phyloP scores from a whole-genome alignment of 1,140 invertebrate species.

The Scaptomyza pallida region DNA sequence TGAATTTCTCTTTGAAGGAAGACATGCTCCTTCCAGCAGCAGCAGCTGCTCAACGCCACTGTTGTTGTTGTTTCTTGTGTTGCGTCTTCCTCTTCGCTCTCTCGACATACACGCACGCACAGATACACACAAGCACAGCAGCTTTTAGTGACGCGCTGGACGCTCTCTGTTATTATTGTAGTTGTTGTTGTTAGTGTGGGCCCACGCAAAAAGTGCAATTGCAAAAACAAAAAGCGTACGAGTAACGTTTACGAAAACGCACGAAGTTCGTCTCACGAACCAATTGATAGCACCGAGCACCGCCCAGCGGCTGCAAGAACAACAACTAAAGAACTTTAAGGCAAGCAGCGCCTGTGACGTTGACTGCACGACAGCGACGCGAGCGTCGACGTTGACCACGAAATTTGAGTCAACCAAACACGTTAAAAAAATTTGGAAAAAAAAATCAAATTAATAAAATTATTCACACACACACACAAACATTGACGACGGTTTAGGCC shows the following conservation, averaged over 20 bases:
- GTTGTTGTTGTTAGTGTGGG: background rate
- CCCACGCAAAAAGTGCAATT: constrained; percentile 32
- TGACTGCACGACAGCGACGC: constrained; percentile 8
- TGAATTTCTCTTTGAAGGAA: constrained; percentile 83
- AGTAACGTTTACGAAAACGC: constrained; percentile 1
- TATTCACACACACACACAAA: background rate
- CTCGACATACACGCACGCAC: background rate
- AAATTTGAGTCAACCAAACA: constrained; percentile 65
- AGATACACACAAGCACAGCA: background rate
- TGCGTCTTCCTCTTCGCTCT: background rate
- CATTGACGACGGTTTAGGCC: background rate
- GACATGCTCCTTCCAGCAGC: constrained; percentile 59
- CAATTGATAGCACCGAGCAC: constrained; percentile 37
- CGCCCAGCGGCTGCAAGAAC: constrained; percentile 34
- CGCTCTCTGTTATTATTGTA: constrained; percentile 13
- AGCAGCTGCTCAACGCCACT: constrained; percentile 46
- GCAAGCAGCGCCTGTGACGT: constrained; percentile 28
- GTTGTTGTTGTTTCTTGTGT: constrained; percentile 10
- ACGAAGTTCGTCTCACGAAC: constrained; percentile 18
- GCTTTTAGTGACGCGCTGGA: background rate
- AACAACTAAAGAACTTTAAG: constrained; percentile 20
- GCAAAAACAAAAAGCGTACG: constrained; percentile 7
- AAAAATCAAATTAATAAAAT: constrained; percentile 10
- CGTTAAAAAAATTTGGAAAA: constrained; percentile 26
- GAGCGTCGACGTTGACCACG: constrained; percentile 48